Evolutionary conservation across 2,113 vertebrate species (phyloP).

Genomic region (Seriola quinqueradiata): DNA sequence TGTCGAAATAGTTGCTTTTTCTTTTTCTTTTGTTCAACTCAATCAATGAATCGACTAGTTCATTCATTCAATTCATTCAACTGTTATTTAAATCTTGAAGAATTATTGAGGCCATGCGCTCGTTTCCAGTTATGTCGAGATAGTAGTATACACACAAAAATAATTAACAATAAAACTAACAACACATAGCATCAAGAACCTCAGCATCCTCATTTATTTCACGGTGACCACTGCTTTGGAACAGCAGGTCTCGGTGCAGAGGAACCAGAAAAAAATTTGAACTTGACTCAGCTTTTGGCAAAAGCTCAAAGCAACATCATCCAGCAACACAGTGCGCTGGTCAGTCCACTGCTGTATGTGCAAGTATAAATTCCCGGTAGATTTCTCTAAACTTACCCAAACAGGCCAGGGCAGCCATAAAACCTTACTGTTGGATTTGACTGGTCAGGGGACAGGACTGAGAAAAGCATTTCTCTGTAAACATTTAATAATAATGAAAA

Average conservation of each 20-base stretch:
- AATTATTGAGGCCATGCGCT: too few species aligned
- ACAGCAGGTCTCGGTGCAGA: neutral
- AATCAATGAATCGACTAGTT: too few species aligned
- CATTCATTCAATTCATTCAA: too few species aligned
- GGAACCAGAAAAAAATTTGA: neutral
- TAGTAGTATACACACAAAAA: too few species aligned
- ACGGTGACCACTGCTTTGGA: neutral
- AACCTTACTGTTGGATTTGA: neutral
- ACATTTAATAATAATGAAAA: neutral
- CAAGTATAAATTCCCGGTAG: neutral
- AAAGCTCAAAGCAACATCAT: neutral
- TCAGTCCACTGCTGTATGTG: neutral
- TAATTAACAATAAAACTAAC: too few species aligned
- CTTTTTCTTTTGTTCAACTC: too few species aligned
- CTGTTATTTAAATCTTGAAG: too few species aligned
- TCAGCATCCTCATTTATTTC: neutral
- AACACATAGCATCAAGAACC: neutral
- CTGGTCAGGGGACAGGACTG: neutral
- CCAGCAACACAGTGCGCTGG: neutral
- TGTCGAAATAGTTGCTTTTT: neutral
- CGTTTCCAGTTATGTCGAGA: too few species aligned
- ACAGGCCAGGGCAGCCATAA: neutral
- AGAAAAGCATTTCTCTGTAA: neutral
- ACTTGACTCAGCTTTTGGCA: neutral
- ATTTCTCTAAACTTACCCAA: slow-evolving; percentile 4